A percentile compares a stretch with the other conserved stretches of the same genome.
Evolutionary conservation across 1,140 invertebrate genomes (phyloP).

Genomic region (Ylistrum balloti): DNA sequence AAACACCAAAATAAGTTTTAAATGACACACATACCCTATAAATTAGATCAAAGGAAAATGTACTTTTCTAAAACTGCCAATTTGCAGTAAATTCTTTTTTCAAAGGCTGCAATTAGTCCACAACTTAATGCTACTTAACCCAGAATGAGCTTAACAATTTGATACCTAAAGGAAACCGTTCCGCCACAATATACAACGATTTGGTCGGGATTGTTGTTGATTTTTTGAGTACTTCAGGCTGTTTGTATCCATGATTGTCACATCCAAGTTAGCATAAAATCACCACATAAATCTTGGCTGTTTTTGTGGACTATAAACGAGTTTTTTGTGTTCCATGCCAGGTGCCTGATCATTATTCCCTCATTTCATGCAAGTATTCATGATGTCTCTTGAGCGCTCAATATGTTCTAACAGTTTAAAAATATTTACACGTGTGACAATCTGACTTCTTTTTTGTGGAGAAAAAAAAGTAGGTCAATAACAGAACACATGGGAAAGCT

Average conservation of each 20-base stretch:
- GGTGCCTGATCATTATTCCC: not conserved
- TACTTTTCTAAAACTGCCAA: not conserved
- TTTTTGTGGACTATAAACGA: not conserved
- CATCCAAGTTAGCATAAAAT: not conserved
- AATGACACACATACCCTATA: not conserved
- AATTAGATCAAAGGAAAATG: not conserved
- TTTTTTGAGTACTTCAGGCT: no score
- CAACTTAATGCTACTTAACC: not conserved
- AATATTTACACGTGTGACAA: not conserved
- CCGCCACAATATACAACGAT: no score
- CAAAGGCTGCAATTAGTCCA: conserved; percentile 1
- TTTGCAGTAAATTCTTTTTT: not conserved
- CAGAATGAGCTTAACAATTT: not conserved
- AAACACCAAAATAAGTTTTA: not conserved
- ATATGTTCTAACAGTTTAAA: not conserved
- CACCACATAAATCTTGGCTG: not conserved
- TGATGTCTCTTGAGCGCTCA: not conserved
- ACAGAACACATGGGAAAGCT: not conserved
- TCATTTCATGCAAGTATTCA: conserved; percentile 40
- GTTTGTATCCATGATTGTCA: not conserved
- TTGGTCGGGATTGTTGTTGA: no score
- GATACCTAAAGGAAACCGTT: not conserved
- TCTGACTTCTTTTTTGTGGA: not conserved
- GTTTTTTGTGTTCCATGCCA: not conserved
- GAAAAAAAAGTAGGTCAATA: not conserved